Base-by-base conservation (phyloP, 1,140 invertebrate genomes). In the Aphelinus certus region DNA sequence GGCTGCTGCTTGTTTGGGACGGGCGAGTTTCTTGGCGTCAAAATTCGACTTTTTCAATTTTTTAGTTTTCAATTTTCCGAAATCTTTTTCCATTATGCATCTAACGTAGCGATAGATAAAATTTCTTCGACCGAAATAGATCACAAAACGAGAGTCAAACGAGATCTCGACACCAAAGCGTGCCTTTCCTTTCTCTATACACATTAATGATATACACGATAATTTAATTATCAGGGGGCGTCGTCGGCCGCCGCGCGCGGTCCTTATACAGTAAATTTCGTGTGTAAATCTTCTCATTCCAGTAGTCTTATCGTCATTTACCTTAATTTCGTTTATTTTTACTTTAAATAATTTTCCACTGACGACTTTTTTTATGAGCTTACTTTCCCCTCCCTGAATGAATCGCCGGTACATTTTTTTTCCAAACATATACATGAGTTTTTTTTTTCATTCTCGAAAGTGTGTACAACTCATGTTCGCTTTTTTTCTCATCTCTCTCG, bases 401-500 rank as follows among this genome's bases (percentile, higher is more conserved):
- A 78, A 79, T 80, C 73, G 79, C 79, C 81, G 77, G 78, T 72
- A 62, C 26, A 26, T 26, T 79, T 79, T 77, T 78, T 74, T 64
- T 79, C 77, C 58, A 78, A 81, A 82, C 80, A 81, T 82, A 79
- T 79, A 82, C 79, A 82, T 79, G 79, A 77, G 78, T 77, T 76
- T 76, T 76, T 79, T 79, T 77, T 77, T 78, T 79, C 77, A 79
- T 80, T 87, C 82, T 86, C 83, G 82, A 86, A 86, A 86, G 84
- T 86, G 84, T 85, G 84, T 86, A 87, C 85, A 88, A 87, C 84
- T 85, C 80, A 87, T 85, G 86, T 79, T 81, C 78, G 58, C 78
- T 75, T 69, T 67, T 73, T 77, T 78, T 48, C 65, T 78, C 68
- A 71, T 74, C 78, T 75, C 80, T 84, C 82, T 83, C 81, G 81